A percentile compares a stretch with the other conserved stretches of the same genome.
phyloP scores from a whole-genome alignment of 2,888 invertebrate species.

The Apotomis turbidana region DNA sequence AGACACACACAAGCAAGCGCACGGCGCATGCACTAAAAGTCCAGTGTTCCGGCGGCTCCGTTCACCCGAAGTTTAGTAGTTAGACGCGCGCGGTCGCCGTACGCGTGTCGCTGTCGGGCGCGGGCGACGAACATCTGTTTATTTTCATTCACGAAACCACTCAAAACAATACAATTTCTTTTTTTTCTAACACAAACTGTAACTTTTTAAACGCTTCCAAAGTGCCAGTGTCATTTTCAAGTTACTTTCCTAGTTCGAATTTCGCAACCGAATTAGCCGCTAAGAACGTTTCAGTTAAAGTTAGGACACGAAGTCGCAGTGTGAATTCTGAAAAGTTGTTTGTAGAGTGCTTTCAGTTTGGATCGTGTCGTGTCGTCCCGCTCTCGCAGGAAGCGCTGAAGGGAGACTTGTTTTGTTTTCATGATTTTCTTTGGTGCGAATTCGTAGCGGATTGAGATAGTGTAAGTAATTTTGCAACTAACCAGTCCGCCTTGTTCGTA shows the following conservation, averaged over 20 bases:
- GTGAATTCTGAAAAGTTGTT: slow-evolving; percentile 77
- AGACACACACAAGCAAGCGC: slow-evolving; percentile 53
- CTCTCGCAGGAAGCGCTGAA: slow-evolving; percentile 62
- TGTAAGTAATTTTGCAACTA: slow-evolving; percentile 63
- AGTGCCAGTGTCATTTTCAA: slow-evolving; percentile 51
- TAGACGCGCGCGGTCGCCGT: slow-evolving; percentile 73
- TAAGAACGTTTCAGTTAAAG: slow-evolving; percentile 53
- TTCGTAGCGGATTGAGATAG: slow-evolving; percentile 67
- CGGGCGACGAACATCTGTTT: slow-evolving; percentile 63
- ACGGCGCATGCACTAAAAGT: slow-evolving; percentile 64
- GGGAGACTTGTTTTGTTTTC: slow-evolving; percentile 75
- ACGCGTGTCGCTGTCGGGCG: slow-evolving; percentile 55
- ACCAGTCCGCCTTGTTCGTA: slow-evolving; percentile 37
- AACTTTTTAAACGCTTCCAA: slow-evolving; percentile 49
- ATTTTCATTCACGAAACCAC: slow-evolving; percentile 69
- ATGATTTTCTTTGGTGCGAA: slow-evolving; percentile 70
- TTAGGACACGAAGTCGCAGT: slow-evolving; percentile 59
- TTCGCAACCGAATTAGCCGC: slow-evolving; percentile 54
- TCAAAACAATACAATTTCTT: slow-evolving; percentile 55
- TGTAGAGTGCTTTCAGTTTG: slow-evolving; percentile 77
- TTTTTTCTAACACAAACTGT: slow-evolving; percentile 50
- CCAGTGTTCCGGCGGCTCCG: slow-evolving; percentile 58
- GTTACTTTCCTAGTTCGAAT: slow-evolving; percentile 53
- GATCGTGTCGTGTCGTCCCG: slow-evolving; percentile 71
- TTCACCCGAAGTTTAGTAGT: slow-evolving; percentile 67